Evolutionary conservation across 1,140 invertebrate species (phyloP), one percentile per base, ranked within the genome.

Genomic region (Druon quercuslanigerum): DNA sequence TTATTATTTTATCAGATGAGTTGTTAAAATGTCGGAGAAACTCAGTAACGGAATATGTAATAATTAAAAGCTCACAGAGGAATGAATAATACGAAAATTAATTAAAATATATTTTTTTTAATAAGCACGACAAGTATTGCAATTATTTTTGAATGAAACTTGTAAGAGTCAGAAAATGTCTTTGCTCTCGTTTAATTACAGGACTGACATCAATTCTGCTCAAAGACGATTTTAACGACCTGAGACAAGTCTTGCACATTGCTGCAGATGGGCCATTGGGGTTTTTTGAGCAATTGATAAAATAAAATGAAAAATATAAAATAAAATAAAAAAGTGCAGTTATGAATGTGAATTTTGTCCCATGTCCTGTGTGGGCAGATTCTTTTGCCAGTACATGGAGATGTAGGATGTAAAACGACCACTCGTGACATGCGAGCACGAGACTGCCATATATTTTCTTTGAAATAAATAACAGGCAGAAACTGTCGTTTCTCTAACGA

Each of bases 401-500:
- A 80, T 71, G 51, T 71, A 73, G 79, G 73, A 77, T 73, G 72
- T 77, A 75, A 80, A 77, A 50, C 72, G 75, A 50, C 75, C 78
- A 74, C 78, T 73, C 72, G 72, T 76, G 66, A 72, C 25, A 54
- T 54, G 52, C 9, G 52, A 54, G 52, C 52, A 17, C 52, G n/a
- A 19, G 52, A 19, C 52, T 17, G 52, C n/a, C 52, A 66, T 66
- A 66, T 16, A 66, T 66, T 66, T 66, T 16, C 4, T 40, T 66
- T n/a, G 20, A 40, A 66, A 66, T 66, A n/a, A 56, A 40, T 8
- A 66, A 66, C 25, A 66, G n/a, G n/a, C 25, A 46, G 33, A 66
- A 46, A n/a, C 33, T 9, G 16, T 66, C 13, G 4, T 40, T 66
- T 66, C 20, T 66, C 5, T 40, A 66, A 66, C 60, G 13, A 40